A percentile compares a stretch with the other conserved stretches of the same genome.
These are phyloP conservation scores for Wasmannia auropunctata DNA, from an alignment of 1,140 invertebrate genomes.

Conservation along the genomic window DNA sequence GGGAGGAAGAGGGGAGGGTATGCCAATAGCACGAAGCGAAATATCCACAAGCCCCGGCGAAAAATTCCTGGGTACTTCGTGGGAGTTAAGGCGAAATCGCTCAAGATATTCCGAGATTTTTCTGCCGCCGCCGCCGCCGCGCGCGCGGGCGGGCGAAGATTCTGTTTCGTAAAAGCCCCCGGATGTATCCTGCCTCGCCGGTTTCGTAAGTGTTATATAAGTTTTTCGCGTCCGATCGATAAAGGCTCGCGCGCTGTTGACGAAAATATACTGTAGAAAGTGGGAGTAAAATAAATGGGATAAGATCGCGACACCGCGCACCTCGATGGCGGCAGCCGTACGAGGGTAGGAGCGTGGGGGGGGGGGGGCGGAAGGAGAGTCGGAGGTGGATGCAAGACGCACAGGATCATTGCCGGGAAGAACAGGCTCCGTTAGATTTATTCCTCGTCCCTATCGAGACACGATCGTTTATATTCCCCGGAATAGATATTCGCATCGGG, in stretches of 20 bases:
- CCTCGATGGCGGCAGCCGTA: conserved; percentile 11
- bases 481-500: conserved; percentile 77
- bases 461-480: conserved; percentile 79
- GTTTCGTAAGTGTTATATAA: conserved; percentile 43
- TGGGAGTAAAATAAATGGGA: conserved; percentile 68
- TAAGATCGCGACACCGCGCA: conserved; percentile 42
- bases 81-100: conserved; percentile 49
- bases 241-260: conserved; percentile 38
- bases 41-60: conserved; percentile 39
- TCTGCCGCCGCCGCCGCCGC: conserved; percentile 3
- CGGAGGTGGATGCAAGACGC: conserved; percentile 64
- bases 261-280: conserved; percentile 60
- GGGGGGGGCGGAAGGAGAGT: no score
- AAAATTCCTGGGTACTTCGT: conserved; percentile 47
- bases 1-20: no score
- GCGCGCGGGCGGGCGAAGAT: conserved; percentile 35
- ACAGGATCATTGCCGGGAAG: conserved; percentile 76
- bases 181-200: conserved; percentile 50
- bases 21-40: conserved; percentile 51
- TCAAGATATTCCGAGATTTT: conserved; percentile 45
- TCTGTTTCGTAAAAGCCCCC: conserved; percentile 48
- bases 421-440: conserved; percentile 80
- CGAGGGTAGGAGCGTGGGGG: no score
- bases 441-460: conserved; percentile 77
- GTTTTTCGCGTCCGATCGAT: conserved; percentile 12